Conservation (phyloP, 2,888 invertebrate genomes). For the Linnaemya vulpina region DNA sequence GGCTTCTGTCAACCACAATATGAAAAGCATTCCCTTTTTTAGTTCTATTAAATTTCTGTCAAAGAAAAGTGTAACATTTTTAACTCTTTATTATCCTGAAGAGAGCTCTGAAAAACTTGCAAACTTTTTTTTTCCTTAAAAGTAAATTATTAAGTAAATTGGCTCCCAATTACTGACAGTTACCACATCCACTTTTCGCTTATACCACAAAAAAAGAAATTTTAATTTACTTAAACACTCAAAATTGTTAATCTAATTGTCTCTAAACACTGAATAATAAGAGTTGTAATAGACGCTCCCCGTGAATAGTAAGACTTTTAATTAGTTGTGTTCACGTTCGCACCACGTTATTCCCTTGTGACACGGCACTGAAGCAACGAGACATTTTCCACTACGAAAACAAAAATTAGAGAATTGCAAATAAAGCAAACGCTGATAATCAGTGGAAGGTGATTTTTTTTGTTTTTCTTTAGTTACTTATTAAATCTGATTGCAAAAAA, state of each 20-base stretch:
- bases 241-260: neutral
- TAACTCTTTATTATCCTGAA: neutral
- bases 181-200: neutral
- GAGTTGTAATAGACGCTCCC: neutral
- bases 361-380: neutral
- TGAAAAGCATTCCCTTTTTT: no score
- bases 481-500: no score
- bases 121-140: neutral
- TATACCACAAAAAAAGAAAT: neutral
- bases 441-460: neutral
- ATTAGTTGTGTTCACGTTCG: conserved; percentile 8
- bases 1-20: no score
- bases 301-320: neutral
- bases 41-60: neutral
- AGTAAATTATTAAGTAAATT: neutral
- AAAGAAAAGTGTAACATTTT: no score
- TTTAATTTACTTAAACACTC: neutral
- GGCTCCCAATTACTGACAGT: neutral
- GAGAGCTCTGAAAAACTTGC: neutral
- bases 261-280: neutral
- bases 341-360: neutral
- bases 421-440: neutral
- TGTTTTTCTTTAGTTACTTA: no score
- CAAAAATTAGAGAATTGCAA: neutral
- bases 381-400: neutral